Evolutionary conservation across 2,113 vertebrate species (phyloP).

Genomic region (Indri indri): DNA sequence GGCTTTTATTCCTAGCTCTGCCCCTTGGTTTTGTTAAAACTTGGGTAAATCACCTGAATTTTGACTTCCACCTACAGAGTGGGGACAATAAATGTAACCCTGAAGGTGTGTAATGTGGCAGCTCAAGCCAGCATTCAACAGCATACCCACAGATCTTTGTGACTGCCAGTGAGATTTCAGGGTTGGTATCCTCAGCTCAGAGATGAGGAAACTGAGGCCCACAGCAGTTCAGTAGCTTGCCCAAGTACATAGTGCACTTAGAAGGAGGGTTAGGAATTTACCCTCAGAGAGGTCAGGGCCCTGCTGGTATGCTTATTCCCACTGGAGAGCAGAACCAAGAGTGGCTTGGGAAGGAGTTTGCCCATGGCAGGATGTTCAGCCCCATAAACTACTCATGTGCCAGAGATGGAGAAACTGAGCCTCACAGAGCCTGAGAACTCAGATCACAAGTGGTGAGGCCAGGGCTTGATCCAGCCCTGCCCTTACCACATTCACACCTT

Average conservation of each 20-base stretch:
- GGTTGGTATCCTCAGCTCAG: background rate
- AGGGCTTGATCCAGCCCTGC: background rate
- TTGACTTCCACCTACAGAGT: background rate
- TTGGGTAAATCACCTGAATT: background rate
- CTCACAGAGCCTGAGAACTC: background rate
- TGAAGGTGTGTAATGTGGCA: background rate
- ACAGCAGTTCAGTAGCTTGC: rapidly evolving
- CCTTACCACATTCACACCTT: background rate
- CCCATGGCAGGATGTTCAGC: background rate
- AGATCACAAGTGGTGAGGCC: background rate
- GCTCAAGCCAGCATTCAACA: background rate
- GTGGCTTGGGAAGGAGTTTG: background rate
- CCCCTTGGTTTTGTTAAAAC: background rate
- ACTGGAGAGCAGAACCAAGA: background rate
- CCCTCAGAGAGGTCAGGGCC: background rate
- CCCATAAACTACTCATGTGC: too few relatives aligned
- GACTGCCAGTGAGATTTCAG: background rate
- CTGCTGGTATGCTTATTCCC: background rate
- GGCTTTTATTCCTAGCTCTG: background rate
- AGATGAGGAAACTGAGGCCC: background rate
- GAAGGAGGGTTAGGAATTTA: background rate
- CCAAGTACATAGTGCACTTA: background rate
- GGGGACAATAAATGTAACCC: background rate
- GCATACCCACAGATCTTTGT: too few relatives aligned
- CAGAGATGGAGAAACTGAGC: background rate